phyloP scores from a whole-genome alignment of 1,140 invertebrate species.

The Papilio xuthus region DNA sequence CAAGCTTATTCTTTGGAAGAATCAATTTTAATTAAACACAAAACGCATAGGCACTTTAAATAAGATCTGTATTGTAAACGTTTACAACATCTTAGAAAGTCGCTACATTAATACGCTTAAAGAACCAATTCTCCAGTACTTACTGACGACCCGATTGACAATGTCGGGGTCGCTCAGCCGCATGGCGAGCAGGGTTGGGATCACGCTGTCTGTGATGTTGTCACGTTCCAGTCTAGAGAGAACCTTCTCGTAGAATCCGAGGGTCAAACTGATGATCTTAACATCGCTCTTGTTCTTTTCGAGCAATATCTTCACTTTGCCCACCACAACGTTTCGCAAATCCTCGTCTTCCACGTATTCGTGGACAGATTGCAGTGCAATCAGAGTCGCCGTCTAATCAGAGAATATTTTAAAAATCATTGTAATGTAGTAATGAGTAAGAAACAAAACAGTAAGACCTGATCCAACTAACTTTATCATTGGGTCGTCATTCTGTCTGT shows the following conservation, averaged over 20 bases:
- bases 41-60: background rate
- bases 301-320: conserved; percentile 93
- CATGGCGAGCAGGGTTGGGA: conserved; percentile 94
- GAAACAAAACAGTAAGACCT: no score
- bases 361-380: conserved; percentile 92
- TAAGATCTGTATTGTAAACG: background rate
- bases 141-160: conserved; percentile 90
- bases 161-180: conserved; percentile 93
- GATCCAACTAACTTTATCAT: no score
- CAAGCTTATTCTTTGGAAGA: background rate
- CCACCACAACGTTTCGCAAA: conserved; percentile 91
- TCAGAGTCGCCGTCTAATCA: conserved; percentile 91
- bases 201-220: conserved; percentile 93
- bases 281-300: conserved; percentile 91
- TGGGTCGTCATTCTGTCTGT: no score
- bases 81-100: background rate
- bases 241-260: conserved; percentile 90
- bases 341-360: conserved; percentile 92
- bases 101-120: background rate
- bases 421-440: no score
- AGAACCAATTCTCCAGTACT: conserved; percentile 78
- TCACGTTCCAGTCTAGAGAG: conserved; percentile 92
- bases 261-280: conserved; percentile 89
- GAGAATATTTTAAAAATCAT: background rate
- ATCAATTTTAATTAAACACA: background rate